Conservation (phyloP, 2,888 invertebrate genomes). For the Andrena hattorfiana region DNA sequence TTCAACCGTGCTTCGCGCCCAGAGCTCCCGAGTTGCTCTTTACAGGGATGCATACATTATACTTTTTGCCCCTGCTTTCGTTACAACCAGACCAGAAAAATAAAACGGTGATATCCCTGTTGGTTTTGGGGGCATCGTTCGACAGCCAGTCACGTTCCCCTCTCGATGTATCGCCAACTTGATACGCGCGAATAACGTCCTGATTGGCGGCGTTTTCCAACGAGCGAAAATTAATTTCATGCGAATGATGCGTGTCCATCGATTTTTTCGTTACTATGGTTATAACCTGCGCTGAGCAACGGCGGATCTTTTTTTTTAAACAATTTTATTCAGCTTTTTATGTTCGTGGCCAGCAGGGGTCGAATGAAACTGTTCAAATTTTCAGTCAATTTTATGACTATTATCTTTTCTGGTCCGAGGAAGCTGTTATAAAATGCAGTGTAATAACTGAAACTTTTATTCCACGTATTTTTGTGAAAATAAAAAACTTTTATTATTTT, state of each 20-base stretch:
- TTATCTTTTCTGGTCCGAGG: too few species aligned
- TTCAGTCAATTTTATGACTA: too few species aligned
- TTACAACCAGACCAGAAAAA: constrained; percentile 15
- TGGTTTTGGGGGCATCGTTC: constrained; percentile 16
- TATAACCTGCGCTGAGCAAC: not conserved
- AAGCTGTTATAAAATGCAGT: too few species aligned
- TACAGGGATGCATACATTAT: constrained; percentile 58
- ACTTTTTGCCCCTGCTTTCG: constrained; percentile 45
- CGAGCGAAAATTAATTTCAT: constrained; percentile 16
- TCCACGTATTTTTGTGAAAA: too few species aligned
- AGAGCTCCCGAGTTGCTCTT: constrained; percentile 36
- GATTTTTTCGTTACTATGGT: not conserved
- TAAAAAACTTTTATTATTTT: too few species aligned
- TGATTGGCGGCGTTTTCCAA: constrained; percentile 13
- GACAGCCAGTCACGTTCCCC: not conserved
- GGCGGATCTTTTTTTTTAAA: not conserved
- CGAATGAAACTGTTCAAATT: too few species aligned
- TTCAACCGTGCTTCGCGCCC: constrained; percentile 25
- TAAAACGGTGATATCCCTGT: constrained; percentile 12
- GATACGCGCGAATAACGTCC: constrained; percentile 5
- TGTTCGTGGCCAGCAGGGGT: too few species aligned
- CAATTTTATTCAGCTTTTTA: too few species aligned
- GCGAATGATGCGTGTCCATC: not conserved
- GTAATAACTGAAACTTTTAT: too few species aligned
- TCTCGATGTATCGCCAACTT: not conserved